Evolutionary conservation across 2,888 invertebrate genomes (phyloP).

Genomic region (Sceliomorpha sp.): DNA sequence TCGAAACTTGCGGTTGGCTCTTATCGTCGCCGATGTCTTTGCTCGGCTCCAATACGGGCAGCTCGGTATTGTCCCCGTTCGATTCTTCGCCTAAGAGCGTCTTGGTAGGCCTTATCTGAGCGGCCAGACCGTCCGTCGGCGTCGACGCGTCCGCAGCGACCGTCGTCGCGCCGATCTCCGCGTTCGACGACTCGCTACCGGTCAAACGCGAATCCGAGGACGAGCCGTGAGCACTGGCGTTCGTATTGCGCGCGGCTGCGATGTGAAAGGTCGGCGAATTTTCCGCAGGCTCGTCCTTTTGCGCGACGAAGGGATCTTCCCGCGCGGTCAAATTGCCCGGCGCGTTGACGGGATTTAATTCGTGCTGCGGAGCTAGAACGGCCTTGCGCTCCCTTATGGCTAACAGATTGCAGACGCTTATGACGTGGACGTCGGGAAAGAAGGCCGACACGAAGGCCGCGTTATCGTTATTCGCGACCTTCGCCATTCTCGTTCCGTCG

Average conservation of each 20-base stretch:
- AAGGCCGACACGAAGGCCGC: constrained; percentile 85
- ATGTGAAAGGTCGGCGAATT: neutral
- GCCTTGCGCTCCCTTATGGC: constrained; percentile 86
- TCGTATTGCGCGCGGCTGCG: neutral
- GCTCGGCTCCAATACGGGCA: constrained; percentile 65
- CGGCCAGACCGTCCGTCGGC: constrained; percentile 71
- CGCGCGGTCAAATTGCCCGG: too few species aligned
- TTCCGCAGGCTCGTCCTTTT: constrained; percentile 4
- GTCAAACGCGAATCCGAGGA: constrained; percentile 2
- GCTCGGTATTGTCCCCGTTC: constrained; percentile 59
- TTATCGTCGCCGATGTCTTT: constrained; percentile 63
- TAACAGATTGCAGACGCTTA: constrained; percentile 89
- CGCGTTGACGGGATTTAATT: too few species aligned
- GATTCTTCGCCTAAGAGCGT: constrained; percentile 65
- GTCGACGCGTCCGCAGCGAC: neutral
- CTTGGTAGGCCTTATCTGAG: constrained; percentile 71
- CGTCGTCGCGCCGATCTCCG: constrained; percentile 9
- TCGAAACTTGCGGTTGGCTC: constrained; percentile 59
- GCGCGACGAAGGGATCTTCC: too few species aligned
- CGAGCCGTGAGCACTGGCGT: constrained; percentile 1
- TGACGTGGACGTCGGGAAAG: constrained; percentile 85
- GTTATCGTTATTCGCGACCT: constrained; percentile 36
- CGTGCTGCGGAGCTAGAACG: constrained; percentile 84
- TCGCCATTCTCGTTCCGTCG: constrained; percentile 12
- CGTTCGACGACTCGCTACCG: neutral